Conservation (phyloP, 2,888 invertebrate species). For the Stenolophus ochropezus region DNA sequence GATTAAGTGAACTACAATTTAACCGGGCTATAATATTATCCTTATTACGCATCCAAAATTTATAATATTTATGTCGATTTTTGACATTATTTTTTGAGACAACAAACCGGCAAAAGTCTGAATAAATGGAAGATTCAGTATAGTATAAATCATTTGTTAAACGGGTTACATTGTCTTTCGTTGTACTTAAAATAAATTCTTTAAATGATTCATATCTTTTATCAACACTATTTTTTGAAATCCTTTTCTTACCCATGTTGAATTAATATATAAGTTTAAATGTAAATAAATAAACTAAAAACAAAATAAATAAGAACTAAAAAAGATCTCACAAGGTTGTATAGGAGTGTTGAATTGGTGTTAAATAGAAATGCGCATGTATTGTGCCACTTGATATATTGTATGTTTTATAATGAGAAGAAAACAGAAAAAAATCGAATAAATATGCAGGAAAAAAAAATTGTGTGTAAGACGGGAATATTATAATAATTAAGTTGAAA, state of each 20-base stretch:
- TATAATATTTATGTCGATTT: not conserved
- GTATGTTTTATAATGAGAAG: too few species aligned
- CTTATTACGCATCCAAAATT: not conserved
- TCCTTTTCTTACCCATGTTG: not conserved
- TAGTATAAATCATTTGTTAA: not conserved
- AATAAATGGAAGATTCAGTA: not conserved
- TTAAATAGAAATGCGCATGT: too few species aligned
- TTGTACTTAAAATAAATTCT: not conserved
- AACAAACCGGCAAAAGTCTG: not conserved
- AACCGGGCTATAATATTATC: not conserved
- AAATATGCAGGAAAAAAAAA: too few species aligned
- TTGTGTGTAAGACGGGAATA: too few species aligned
- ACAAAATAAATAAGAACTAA: too few species aligned
- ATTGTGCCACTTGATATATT: too few species aligned
- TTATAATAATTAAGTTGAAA: too few species aligned
- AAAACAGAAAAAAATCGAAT: too few species aligned
- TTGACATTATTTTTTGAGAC: not conserved
- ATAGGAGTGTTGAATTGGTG: too few species aligned
- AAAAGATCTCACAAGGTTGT: too few species aligned
- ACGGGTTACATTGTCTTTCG: not conserved
- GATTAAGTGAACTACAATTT: not conserved
- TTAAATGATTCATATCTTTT: not conserved
- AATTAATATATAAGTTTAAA: too few species aligned
- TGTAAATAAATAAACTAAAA: too few species aligned
- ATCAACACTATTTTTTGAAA: not conserved